phyloP scores from a whole-genome alignment of 2,888 invertebrate species.

The Amorpha juglandis region DNA sequence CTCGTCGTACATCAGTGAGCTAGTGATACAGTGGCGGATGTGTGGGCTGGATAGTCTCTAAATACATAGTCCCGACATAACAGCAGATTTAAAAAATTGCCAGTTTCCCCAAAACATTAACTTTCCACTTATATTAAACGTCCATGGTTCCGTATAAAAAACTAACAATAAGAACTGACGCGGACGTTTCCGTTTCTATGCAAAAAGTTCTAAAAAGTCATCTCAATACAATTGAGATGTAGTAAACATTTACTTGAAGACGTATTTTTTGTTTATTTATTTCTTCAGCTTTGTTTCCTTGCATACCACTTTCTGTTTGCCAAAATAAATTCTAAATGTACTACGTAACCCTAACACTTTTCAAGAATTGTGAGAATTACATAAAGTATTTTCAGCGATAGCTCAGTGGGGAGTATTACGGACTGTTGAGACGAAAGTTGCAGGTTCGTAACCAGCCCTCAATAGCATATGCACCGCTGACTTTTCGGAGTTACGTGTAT shows the following conservation, averaged over 20 bases:
- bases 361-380: too few relatives aligned
- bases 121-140: constrained; percentile 6
- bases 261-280: constrained; percentile 6
- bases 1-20: too few relatives aligned
- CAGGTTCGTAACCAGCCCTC: too few relatives aligned
- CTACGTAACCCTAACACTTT: too few relatives aligned
- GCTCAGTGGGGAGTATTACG: too few relatives aligned
- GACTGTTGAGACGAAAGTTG: too few relatives aligned
- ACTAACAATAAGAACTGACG: constrained; percentile 11
- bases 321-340: neutral
- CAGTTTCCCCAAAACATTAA: constrained; percentile 13
- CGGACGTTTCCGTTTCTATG: constrained; percentile 7
- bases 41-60: too few relatives aligned
- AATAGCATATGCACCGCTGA: too few relatives aligned
- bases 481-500: too few relatives aligned
- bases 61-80: neutral
- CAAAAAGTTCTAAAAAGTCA: constrained; percentile 1
- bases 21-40: too few relatives aligned
- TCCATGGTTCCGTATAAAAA: constrained; percentile 13
- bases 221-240: constrained; percentile 5
- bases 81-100: neutral
- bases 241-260: constrained; percentile 2
- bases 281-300: neutral
- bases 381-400: too few relatives aligned
- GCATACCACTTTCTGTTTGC: neutral